Conservation (phyloP, 2,797 vertebrate species). For the Telmatherina bonti region DNA sequence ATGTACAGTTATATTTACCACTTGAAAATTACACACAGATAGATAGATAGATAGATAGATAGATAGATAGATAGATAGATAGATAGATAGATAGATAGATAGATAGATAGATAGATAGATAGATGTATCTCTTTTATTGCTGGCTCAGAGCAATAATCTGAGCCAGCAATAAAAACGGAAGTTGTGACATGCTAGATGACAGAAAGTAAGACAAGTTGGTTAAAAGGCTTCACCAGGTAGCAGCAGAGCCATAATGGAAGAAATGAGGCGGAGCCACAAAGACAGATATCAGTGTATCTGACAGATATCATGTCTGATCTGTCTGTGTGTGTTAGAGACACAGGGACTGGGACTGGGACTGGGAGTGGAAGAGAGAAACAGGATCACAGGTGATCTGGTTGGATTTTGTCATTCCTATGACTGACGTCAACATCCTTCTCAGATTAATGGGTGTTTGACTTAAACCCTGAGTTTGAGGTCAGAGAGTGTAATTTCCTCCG, state of each 20-base stretch:
- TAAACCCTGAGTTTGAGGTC: slow-evolving; percentile 9
- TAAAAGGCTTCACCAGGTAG: slow-evolving; percentile 57
- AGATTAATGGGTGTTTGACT: slow-evolving; percentile 31
- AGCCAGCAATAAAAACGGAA: slow-evolving; percentile 42
- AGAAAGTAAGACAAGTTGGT: slow-evolving; percentile 77
- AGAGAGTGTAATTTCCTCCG: slow-evolving; percentile 12
- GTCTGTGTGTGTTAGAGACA: too few relatives aligned
- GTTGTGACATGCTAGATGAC: slow-evolving; percentile 39
- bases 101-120: too few relatives aligned
- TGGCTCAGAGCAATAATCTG: too few relatives aligned
- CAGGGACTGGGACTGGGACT: too few relatives aligned
- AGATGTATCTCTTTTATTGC: too few relatives aligned
- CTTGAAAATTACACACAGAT: too few relatives aligned
- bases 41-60: too few relatives aligned
- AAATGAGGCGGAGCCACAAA: slow-evolving; percentile 49
- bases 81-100: too few relatives aligned
- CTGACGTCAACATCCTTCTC: slow-evolving; percentile 39
- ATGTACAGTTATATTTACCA: too few relatives aligned
- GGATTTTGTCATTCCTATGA: slow-evolving; percentile 14
- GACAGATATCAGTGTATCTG: slow-evolving; percentile 51
- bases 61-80: too few relatives aligned
- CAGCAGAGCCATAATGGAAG: slow-evolving; percentile 59
- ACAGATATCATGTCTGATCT: too few relatives aligned
- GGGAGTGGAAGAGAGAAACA: too few relatives aligned
- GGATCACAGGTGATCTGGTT: slow-evolving; percentile 9